These are phyloP conservation scores for Hepsetus odoe DNA, from an alignment of 2,113 vertebrate species.

Conservation along the genomic window DNA sequence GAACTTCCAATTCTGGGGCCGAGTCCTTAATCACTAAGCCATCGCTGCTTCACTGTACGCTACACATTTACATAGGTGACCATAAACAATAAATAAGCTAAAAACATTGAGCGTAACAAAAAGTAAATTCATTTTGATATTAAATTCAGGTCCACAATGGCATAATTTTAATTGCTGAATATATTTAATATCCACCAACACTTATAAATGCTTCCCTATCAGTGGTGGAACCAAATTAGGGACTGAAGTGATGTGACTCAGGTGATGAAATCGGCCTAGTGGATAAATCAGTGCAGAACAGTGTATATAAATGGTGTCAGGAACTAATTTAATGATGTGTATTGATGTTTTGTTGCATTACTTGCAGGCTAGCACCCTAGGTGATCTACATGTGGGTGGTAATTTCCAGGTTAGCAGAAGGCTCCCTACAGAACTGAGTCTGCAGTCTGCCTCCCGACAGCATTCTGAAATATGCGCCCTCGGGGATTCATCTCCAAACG, in stretches of 20 bases:
- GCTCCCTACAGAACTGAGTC: slow-evolving; percentile 64
- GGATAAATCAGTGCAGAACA: background rate
- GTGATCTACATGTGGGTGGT: slow-evolving; percentile 66
- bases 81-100: too few species aligned
- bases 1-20: too few species aligned
- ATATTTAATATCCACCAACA: background rate
- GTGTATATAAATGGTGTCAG: background rate
- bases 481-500: slow-evolving; percentile 56
- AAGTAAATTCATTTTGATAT: too few species aligned
- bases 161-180: background rate
- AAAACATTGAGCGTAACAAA: too few species aligned
- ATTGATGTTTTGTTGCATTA: background rate
- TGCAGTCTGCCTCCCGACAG: slow-evolving; percentile 54
- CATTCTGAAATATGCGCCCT: slow-evolving; percentile 49
- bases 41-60: too few species aligned
- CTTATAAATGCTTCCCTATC: background rate
- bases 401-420: slow-evolving; percentile 67
- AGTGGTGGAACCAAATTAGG: background rate
- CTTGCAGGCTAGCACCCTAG: slow-evolving; percentile 44
- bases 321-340: background rate
- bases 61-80: too few species aligned
- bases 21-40: too few species aligned
- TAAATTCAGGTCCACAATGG: too few species aligned
- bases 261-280: slow-evolving; percentile 22
- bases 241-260: background rate